phyloP scores from a whole-genome alignment of 2,797 vertebrate genomes.

The Siniperca obscura region DNA sequence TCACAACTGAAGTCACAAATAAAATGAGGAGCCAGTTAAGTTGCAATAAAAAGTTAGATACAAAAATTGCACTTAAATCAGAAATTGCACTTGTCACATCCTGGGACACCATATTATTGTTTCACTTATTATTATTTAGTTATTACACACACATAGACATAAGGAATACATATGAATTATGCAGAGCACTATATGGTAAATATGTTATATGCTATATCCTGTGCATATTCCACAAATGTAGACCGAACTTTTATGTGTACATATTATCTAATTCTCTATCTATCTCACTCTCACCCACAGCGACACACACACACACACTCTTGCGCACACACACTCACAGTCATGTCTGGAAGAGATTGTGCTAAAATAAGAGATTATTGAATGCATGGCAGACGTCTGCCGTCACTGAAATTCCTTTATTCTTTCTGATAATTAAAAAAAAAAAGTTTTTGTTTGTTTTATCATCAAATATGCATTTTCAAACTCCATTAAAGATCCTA shows the following conservation, averaged over 20 bases:
- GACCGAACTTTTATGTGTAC: neutral
- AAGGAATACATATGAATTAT: neutral
- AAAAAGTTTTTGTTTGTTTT: neutral
- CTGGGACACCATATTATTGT: neutral
- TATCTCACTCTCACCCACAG: neutral
- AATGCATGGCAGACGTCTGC: constrained; percentile 14
- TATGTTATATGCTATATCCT: neutral
- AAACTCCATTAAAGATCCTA: constrained; percentile 11
- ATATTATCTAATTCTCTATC: neutral
- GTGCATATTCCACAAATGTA: neutral
- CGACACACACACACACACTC: neutral
- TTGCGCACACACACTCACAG: neutral
- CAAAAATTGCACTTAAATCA: neutral
- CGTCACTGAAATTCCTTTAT: constrained; percentile 35
- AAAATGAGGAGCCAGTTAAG: neutral
- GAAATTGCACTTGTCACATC: neutral
- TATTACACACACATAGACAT: neutral
- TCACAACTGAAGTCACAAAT: no score
- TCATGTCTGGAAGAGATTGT: constrained; percentile 32
- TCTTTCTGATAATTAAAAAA: constrained; percentile 24
- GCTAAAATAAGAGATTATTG: constrained; percentile 25
- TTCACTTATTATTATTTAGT: neutral
- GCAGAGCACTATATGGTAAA: neutral
- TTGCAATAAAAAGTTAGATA: neutral
- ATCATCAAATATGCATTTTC: constrained; percentile 2